Base-by-base conservation (phyloP, 1,140 invertebrate genomes). In the Manduca sexta region DNA sequence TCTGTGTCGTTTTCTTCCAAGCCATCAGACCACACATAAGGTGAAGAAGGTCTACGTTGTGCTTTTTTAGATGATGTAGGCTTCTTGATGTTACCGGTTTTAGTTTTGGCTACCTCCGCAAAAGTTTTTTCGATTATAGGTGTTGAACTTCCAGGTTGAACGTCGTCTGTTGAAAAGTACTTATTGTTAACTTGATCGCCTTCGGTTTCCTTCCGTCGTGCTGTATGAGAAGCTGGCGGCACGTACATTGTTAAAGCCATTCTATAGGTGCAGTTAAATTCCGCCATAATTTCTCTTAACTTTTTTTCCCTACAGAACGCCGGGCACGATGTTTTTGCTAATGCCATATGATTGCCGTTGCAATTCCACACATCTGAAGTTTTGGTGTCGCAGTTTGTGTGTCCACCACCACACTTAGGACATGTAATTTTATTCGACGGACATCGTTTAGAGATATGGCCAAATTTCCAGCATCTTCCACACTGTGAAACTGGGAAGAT, bases 361-460 rank as follows among this genome's bases (percentile, higher is more conserved):
- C 61, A 60, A 31, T 64, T 64, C n/a, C 5, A 57, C 31, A 43
- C 57, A 64, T 35, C 35, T 17, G 45, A 37, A 57, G 14, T 14
- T 4, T 16, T 33, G 6, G 31, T 37, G 0, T 49, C 39, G 42
- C 58, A 61, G 29, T 65, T 65, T 10, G 12, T 41, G 30, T 65
- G 62, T 12, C 34, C 7, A 2, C 40, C 39, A 4, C 46, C 52
- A 49, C 54, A 64, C 45, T 64, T 60, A 5, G 62, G 62, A 26
- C 62, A 64, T 59, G 47, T 0, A 21, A 21, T 21, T 3, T 21
- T 21, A 3, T 21, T 21, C 3, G 2, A 21, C 7, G 21, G 7
- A 7, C 21, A 21, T 7, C 2, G 7, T 21, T 21, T 21, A 2
- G 21, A 2, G 2, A 7, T 7, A 21, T 21, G 21, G 21, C 51